These are phyloP conservation scores for Agelaius tricolor DNA, from an alignment of 2,113 vertebrate species.

Conservation along the genomic window DNA sequence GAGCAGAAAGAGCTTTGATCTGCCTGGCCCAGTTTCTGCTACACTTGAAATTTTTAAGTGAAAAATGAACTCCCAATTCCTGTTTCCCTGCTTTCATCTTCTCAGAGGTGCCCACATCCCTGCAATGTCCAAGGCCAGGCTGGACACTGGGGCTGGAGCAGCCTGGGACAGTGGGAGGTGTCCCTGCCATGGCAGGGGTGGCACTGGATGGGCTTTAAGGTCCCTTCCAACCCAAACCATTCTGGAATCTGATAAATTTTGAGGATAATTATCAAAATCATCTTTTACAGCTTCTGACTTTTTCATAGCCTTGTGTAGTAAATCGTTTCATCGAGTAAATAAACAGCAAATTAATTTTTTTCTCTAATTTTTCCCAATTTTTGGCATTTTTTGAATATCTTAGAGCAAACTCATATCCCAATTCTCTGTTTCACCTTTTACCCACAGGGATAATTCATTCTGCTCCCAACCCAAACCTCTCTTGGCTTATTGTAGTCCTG, in stretches of 20 bases:
- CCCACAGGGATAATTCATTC: neutral
- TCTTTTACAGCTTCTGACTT: neutral
- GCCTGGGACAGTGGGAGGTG: accelerated
- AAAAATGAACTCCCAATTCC: neutral
- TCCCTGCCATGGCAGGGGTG: neutral
- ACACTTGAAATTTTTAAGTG: neutral
- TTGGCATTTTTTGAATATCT: neutral
- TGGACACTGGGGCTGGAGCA: neutral
- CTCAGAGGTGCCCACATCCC: neutral
- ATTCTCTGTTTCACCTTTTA: neutral
- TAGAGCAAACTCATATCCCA: neutral
- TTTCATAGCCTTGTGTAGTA: neutral
- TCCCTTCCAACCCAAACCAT: neutral
- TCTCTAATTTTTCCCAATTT: neutral
- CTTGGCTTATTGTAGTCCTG: neutral
- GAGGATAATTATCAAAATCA: neutral
- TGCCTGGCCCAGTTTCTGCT: neutral
- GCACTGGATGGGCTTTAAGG: neutral
- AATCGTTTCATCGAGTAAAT: neutral
- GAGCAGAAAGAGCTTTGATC: neutral
- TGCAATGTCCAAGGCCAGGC: neutral
- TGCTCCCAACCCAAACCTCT: neutral
- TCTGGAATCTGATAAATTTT: neutral
- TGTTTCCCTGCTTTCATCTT: neutral
- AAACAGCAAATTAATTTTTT: neutral